A percentile compares a stretch with the other conserved stretches of the same genome.
Evolutionary conservation across 2,113 vertebrate species (phyloP).

Genomic region (Myrmecobius fasciatus): DNA sequence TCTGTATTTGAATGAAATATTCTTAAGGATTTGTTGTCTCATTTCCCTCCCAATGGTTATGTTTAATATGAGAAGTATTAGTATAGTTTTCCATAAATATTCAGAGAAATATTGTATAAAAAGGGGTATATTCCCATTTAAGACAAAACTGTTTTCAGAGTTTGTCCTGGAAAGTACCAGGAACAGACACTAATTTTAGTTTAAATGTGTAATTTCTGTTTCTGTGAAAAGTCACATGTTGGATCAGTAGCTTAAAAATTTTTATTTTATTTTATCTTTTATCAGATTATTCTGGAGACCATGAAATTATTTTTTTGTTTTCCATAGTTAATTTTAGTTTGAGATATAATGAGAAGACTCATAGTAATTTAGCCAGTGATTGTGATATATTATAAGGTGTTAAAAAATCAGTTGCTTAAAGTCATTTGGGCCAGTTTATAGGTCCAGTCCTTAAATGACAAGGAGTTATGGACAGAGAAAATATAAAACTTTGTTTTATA

Average conservation of each 20-base stretch:
- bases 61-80: constrained; percentile 45
- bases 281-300: not conserved
- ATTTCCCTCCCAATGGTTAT: constrained; percentile 47
- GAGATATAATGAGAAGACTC: constrained; percentile 27
- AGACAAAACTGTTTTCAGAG: constrained; percentile 40
- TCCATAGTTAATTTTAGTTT: not conserved
- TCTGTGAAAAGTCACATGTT: constrained; percentile 19
- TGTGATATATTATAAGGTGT: not conserved
- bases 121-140: constrained; percentile 49
- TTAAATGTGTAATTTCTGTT: constrained; percentile 9
- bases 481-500: constrained; percentile 15
- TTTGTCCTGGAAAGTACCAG: constrained; percentile 23
- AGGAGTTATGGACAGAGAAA: constrained; percentile 5
- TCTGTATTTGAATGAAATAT: constrained; percentile 43
- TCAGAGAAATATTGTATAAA: constrained; percentile 29
- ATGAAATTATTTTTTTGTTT: not conserved
- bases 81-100: constrained; percentile 35
- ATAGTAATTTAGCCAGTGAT: constrained; percentile 6
- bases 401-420: not conserved
- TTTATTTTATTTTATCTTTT: not conserved
- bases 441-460: not conserved
- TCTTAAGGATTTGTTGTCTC: constrained; percentile 8
- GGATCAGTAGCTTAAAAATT: not conserved
- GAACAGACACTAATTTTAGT: constrained; percentile 7
- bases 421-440: not conserved